Percentiles rank a stretch among this genome's conserved stretches.
Evolutionary conservation across 2,888 invertebrate genomes (phyloP).

Genomic region (Nebria brevicollis): DNA sequence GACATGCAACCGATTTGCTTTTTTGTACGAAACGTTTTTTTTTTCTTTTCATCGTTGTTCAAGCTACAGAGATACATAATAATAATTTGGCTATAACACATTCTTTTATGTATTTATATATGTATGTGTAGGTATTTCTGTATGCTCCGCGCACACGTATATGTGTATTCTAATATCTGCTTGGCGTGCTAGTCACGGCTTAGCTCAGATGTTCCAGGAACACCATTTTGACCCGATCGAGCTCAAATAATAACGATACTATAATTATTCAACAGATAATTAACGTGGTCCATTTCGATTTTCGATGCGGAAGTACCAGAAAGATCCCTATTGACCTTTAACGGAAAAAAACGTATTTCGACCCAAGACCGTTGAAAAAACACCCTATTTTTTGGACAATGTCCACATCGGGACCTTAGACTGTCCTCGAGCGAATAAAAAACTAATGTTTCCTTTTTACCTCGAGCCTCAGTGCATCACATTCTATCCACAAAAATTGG

Average conservation of each 20-base stretch:
- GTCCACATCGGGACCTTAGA: slow-evolving; percentile 45
- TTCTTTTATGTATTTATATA: slow-evolving; percentile 13
- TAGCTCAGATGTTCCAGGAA: slow-evolving; percentile 45
- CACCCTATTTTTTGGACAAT: slow-evolving; percentile 50
- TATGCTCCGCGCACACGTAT: not conserved
- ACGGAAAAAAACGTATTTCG: slow-evolving; percentile 44
- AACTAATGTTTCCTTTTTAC: not conserved
- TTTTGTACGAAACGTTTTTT: not conserved
- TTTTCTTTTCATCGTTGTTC: not conserved
- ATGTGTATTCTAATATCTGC: slow-evolving; percentile 45
- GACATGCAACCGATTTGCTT: not conserved
- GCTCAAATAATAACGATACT: slow-evolving; percentile 4
- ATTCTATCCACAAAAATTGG: not conserved
- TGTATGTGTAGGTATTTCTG: not conserved
- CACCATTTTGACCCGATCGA: slow-evolving; percentile 41
- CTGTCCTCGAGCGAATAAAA: slow-evolving; percentile 22
- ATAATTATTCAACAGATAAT: slow-evolving; percentile 28
- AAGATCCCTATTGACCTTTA: slow-evolving; percentile 31
- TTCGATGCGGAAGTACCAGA: not conserved
- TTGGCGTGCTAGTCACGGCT: slow-evolving; percentile 43
- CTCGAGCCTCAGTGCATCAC: not conserved
- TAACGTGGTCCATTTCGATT: not conserved
- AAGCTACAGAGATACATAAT: not conserved
- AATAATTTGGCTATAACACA: slow-evolving; percentile 13
- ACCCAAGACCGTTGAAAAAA: slow-evolving; percentile 45